phyloP scores from a whole-genome alignment of 2,888 invertebrate genomes.

The Lasioglossum leucozonium region DNA sequence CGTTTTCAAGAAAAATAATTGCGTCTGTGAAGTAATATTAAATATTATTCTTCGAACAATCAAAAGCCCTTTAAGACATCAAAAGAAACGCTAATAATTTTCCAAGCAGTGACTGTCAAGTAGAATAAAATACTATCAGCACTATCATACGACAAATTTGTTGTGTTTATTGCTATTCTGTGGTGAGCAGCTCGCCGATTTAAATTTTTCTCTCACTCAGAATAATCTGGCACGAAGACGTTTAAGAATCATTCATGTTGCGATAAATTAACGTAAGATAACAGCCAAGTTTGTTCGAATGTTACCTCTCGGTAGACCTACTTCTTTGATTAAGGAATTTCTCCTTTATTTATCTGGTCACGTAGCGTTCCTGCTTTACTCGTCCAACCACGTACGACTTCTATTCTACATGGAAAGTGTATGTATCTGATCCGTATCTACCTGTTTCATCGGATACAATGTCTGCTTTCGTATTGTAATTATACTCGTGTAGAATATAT shows the following conservation, averaged over 20 bases:
- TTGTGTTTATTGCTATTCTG: background rate
- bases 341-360: background rate
- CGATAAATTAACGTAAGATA: background rate
- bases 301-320: background rate
- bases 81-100: background rate
- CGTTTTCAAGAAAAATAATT: too few species aligned
- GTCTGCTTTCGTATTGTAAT: background rate
- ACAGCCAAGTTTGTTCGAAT: background rate
- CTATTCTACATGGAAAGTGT: slow-evolving; percentile 1
- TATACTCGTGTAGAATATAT: background rate
- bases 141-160: background rate
- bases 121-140: background rate
- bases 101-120: background rate
- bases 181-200: background rate
- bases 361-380: background rate
- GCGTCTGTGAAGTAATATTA: too few species aligned
- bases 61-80: background rate
- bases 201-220: background rate
- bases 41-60: background rate
- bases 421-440: background rate
- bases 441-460: background rate
- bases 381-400: background rate
- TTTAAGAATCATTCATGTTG: background rate
- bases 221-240: background rate
- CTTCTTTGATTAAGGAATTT: background rate